Base-by-base conservation (phyloP, 2,797 vertebrate species). In the Myripristis jacobus region DNA sequence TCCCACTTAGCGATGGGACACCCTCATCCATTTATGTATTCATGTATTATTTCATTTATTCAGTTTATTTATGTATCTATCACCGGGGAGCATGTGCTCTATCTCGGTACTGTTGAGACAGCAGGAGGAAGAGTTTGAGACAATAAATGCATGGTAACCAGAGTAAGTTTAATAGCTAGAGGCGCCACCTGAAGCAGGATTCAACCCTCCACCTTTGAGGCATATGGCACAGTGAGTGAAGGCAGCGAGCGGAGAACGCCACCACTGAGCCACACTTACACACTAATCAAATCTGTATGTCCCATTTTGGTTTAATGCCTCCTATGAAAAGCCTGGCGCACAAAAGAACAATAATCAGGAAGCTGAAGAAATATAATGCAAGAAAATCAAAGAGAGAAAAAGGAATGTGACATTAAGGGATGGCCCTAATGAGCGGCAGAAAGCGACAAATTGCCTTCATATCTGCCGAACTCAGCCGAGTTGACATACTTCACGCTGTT, bases 401-500 rank as follows among this genome's bases (percentile, higher is more conserved):
- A 3, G 4, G 41, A 15, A 3, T 47, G 18, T 2, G 18, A 19
- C 41, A 47, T 47, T 47, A 6, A 47, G n/a, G 7, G n/a, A 47
- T 18, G 44, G 18, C n/a, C 16, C 44, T 19, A 47, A 47, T 47
- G 44, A n/a, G 18, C 18, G 7, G 1, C 16, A n/a, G 18, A 47
- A 19, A 18, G 44, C 7, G 44, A 19, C 44, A 19, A 47, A 47
- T 47, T 47, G 16, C 44, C n/a, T 47, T 9, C 44, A 19, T 47
- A 9, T n/a, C n/a, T n/a, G 18, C 44, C 18, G 1, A 8, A 19
- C n/a, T n/a, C 44, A 47, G n/a, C n/a, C n/a, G 53, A 46, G 41
- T 60, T 61, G 59, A 61, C 56, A 47, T 54, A 72, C 62, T 62
- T 66, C 48, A 57, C 51, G 38, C n/a, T 53, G 48, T 52, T 31